Percentiles rank a stretch among this genome's conserved stretches.
These are phyloP conservation scores for Muntiacus reevesi DNA, from an alignment of 2,113 vertebrate genomes.

Conservation along the genomic window DNA sequence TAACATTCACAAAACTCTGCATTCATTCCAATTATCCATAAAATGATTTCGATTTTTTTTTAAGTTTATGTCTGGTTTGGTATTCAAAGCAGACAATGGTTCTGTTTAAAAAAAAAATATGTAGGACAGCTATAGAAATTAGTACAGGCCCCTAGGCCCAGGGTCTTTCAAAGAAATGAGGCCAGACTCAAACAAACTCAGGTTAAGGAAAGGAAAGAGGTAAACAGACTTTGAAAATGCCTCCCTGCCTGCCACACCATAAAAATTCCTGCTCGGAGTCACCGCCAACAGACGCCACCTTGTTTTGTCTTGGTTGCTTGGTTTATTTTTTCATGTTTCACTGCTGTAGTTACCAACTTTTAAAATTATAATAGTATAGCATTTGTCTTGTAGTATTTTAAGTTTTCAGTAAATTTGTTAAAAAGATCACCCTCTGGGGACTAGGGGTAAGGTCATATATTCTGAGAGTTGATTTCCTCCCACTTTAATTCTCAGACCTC, in stretches of 20 bases:
- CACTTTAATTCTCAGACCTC: background rate
- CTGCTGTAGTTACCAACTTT: background rate
- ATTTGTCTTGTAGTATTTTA: background rate
- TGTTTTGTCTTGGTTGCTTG: background rate
- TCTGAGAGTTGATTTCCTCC: background rate
- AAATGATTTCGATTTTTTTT: background rate
- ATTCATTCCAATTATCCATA: background rate
- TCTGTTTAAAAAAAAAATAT: background rate
- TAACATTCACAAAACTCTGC: background rate
- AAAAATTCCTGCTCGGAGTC: background rate
- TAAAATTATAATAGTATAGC: background rate
- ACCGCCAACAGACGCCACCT: rapidly evolving
- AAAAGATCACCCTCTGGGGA: background rate
- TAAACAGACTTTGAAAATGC: background rate
- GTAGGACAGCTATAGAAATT: constrained; percentile 32
- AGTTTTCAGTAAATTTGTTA: background rate
- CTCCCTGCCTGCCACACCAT: rapidly evolving
- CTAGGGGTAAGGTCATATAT: rapidly evolving
- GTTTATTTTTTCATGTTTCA: background rate
- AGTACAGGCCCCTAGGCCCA: background rate
- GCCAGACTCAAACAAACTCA: background rate
- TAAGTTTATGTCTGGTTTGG: background rate
- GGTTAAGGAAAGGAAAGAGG: background rate
- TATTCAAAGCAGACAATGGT: constrained; percentile 24
- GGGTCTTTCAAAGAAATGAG: constrained; percentile 20